Evolutionary conservation across 1,140 invertebrate species (phyloP), one percentile per base, ranked within the genome.

Genomic region (Rhysida immarginata): DNA sequence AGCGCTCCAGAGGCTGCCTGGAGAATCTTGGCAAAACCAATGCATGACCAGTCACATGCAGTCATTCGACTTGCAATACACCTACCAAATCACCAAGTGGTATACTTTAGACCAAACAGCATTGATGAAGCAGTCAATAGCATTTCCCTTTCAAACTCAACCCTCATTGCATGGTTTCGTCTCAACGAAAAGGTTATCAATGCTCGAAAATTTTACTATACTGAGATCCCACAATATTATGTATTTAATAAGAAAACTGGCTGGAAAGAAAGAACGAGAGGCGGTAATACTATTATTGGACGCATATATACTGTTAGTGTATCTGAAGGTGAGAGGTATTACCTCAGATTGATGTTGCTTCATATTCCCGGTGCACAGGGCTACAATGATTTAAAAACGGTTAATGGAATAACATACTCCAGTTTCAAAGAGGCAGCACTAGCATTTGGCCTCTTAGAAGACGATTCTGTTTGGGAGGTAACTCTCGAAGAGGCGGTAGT

Each of bases 341-440:
- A n/a, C n/a, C n/a, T n/a, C n/a, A n/a, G n/a, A n/a, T n/a, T n/a
- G n/a, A n/a, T n/a, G n/a, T n/a, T 75, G 61, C 53, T 64, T 61
- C 52, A 77, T 60, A 55, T 75, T 62, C 64, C 52, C 59, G 72
- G 71, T 25, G 66, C 71, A 18, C 68, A 43, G 45, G 66, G 57
- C 48, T 74, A 69, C 64, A 57, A 60, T 56, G 58, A 64, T 58
- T 59, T 76, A 54, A 64, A 59, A 68, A 75, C 67, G 48, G 64
- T 71, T 57, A 57, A 72, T 61, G 68, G 67, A 59, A 25, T 58
- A 61, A 66, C 72, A 68, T 73, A 67, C 69, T 24, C 48, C 5
- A 69, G 69, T 41, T 72, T 65, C 57, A 58, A 62, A 60, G 63
- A 66, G 46, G 68, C 69, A 41, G 74, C 70, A 62, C 64, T 64